Evolutionary conservation across 2,797 vertebrate species (phyloP).

Genomic region (Syncerus caffer): DNA sequence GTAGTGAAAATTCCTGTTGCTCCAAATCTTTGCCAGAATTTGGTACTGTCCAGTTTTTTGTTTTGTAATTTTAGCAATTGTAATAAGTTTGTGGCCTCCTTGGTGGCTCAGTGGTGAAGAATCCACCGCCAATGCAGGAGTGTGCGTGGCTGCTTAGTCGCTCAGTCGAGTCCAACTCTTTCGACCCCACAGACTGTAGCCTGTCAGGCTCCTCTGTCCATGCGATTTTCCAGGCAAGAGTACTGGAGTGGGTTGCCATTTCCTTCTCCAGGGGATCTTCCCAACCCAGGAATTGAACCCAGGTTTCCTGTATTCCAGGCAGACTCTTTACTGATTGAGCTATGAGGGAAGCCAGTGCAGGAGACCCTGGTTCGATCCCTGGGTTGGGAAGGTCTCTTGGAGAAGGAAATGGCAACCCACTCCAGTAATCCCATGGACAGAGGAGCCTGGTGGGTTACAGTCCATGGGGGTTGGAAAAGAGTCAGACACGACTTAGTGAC

Average conservation of each 20-base stretch:
- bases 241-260: not conserved
- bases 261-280: not conserved
- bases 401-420: not conserved
- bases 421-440: not conserved
- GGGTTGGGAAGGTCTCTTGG: not conserved
- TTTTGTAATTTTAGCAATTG: not conserved
- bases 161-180: not conserved
- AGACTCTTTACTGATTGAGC: not conserved
- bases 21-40: not conserved
- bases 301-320: not conserved
- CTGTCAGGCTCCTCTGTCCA: not conserved
- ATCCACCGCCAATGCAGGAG: not conserved
- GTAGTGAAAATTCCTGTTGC: not conserved
- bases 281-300: not conserved
- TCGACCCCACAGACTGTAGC: not conserved
- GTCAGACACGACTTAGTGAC: not conserved
- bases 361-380: not conserved
- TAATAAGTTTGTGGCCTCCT: not conserved
- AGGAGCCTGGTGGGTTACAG: not conserved
- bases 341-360: not conserved
- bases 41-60: not conserved
- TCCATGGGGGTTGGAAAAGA: not conserved
- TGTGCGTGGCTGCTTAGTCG: fast-evolving
- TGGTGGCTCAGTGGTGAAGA: not conserved
- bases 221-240: not conserved